phyloP scores from a whole-genome alignment of 1,140 invertebrate genomes.

The Drosophila sucinea region DNA sequence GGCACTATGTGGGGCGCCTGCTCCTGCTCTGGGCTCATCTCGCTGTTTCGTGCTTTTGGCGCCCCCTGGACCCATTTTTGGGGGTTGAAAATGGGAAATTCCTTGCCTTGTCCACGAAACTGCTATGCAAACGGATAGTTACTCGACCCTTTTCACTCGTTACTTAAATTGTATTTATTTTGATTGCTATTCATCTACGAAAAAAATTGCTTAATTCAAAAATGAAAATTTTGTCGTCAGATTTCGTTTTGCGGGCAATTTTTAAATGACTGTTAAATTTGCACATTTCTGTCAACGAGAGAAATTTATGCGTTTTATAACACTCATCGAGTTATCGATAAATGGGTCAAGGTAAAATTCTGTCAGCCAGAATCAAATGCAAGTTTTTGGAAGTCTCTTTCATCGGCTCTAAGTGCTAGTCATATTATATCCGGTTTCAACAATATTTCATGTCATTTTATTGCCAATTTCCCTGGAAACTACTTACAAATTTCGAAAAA shows the following conservation, averaged over 20 bases:
- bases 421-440: too few relatives aligned
- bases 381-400: neutral
- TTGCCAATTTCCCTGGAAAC: too few relatives aligned
- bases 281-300: neutral
- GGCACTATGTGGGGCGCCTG: constrained; percentile 13
- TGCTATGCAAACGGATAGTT: constrained; percentile 6
- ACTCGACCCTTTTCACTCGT: constrained; percentile 19
- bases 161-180: neutral
- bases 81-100: constrained; percentile 55
- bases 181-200: neutral
- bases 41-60: constrained; percentile 42
- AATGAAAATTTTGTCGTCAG: neutral
- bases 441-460: too few relatives aligned
- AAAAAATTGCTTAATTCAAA: neutral
- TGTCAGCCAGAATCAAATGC: neutral
- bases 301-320: neutral
- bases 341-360: neutral
- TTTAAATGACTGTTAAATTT: neutral
- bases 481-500: too few relatives aligned
- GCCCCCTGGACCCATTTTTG: constrained; percentile 36
- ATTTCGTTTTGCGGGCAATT: neutral
- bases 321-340: neutral
- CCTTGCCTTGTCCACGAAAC: constrained; percentile 22
- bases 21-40: constrained; percentile 40
- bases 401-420: too few relatives aligned